A percentile compares a stretch with the other conserved stretches of the same genome.
Conservation (phyloP, 2,113 vertebrate species). For the Paramormyrops kingsleyae region DNA sequence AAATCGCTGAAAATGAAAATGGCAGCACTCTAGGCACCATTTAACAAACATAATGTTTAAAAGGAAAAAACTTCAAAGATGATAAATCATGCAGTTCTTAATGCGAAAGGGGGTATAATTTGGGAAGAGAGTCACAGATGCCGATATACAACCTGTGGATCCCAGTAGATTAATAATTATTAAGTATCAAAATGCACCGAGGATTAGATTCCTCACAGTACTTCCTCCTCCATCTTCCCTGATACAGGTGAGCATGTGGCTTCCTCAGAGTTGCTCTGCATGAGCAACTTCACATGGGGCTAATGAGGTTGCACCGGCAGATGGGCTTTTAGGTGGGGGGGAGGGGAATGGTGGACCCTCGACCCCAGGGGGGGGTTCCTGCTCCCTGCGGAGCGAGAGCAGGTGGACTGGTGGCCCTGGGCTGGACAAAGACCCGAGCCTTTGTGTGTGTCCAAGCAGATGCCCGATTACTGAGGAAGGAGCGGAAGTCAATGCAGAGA, state of each 20-base stretch:
- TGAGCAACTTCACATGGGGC: neutral
- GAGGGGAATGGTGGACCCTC: neutral
- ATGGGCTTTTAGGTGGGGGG: neutral
- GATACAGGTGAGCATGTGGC: neutral
- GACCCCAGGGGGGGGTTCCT: neutral
- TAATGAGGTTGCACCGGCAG: neutral
- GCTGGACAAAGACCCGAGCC: slow-evolving; percentile 19
- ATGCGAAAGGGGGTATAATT: neutral
- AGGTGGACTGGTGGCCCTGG: slow-evolving; percentile 30
- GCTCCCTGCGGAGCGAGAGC: slow-evolving; percentile 19
- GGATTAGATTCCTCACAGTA: neutral
- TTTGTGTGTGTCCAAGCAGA: slow-evolving; percentile 28
- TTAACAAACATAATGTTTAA: neutral
- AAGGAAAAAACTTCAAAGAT: neutral
- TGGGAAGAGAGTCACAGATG: neutral
- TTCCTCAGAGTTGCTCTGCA: neutral
- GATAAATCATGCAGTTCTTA: neutral
- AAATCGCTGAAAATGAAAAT: neutral
- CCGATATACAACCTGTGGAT: neutral
- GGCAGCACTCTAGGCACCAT: neutral
- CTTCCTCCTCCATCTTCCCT: neutral
- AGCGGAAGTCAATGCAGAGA: neutral
- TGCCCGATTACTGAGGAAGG: neutral
- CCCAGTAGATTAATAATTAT: neutral
- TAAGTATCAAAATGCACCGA: neutral